phyloP scores from a whole-genome alignment of 1,140 invertebrate species.

The Drosophila novamexicana region DNA sequence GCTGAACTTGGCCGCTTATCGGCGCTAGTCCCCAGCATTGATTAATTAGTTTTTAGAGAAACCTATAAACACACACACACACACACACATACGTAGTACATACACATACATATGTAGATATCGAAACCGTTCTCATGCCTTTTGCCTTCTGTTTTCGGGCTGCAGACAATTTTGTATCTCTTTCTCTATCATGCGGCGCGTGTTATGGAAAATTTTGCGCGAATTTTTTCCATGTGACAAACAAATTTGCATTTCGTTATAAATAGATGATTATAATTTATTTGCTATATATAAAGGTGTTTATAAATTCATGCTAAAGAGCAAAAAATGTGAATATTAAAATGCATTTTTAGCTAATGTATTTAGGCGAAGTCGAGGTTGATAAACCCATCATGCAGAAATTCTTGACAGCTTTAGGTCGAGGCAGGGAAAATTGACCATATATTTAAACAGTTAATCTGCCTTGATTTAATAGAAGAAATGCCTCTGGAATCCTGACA shows the following conservation, averaged over 20 bases:
- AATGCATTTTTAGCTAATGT: slow-evolving; percentile 15
- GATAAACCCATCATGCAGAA: slow-evolving; percentile 15
- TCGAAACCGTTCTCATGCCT: slow-evolving; percentile 3
- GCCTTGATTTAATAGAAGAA: not conserved
- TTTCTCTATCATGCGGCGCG: slow-evolving; percentile 28
- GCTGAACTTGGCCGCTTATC: slow-evolving; percentile 65
- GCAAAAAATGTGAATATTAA: slow-evolving; percentile 2
- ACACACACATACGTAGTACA: no score
- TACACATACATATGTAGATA: not conserved
- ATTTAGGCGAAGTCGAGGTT: slow-evolving; percentile 28
- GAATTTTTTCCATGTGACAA: slow-evolving; percentile 24
- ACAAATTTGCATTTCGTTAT: slow-evolving; percentile 46
- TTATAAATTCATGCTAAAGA: slow-evolving; percentile 1
- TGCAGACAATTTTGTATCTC: slow-evolving; percentile 3
- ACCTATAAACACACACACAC: not conserved
- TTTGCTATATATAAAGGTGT: slow-evolving; percentile 6
- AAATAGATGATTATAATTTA: slow-evolving; percentile 25
- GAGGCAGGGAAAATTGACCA: not conserved
- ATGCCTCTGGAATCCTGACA: not conserved
- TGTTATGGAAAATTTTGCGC: slow-evolving; percentile 51
- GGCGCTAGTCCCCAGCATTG: slow-evolving; percentile 28
- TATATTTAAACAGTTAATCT: not conserved
- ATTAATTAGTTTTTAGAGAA: slow-evolving; percentile 61
- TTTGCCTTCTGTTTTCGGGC: not conserved
- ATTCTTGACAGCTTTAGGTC: not conserved